A percentile compares a stretch with the other conserved stretches of the same genome.
phyloP scores from a whole-genome alignment of 1,140 invertebrate species.

The Mycetomoellerius zeteki region DNA sequence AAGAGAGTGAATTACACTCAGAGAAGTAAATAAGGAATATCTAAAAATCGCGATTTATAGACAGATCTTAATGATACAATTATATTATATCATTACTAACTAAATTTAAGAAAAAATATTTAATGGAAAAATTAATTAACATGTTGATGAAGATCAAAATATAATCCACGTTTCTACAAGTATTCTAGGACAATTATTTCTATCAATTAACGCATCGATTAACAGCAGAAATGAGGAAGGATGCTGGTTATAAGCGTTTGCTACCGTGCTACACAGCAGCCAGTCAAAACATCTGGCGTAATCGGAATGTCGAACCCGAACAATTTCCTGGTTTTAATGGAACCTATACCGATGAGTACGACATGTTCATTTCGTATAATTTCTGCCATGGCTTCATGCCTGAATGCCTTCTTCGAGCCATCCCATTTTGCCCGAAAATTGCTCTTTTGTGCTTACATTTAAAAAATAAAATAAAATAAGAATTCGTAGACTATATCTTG shows the following conservation, averaged over 20 bases:
- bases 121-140: not conserved
- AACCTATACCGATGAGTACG: slow-evolving; percentile 77
- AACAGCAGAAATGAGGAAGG: slow-evolving; percentile 19
- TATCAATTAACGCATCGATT: slow-evolving; percentile 48
- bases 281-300: slow-evolving; percentile 66
- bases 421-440: slow-evolving; percentile 1
- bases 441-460: not conserved
- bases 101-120: not conserved
- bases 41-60: not conserved
- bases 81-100: not conserved
- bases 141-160: not conserved
- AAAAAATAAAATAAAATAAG: not conserved
- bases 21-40: not conserved
- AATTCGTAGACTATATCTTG: not conserved
- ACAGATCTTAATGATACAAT: not conserved
- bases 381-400: slow-evolving; percentile 71
- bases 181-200: slow-evolving; percentile 44
- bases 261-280: slow-evolving; percentile 24
- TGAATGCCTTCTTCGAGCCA: slow-evolving; percentile 5
- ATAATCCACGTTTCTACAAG: slow-evolving; percentile 4
- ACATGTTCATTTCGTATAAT: slow-evolving; percentile 85
- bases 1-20: not conserved
- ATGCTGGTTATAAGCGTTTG: slow-evolving; percentile 23
- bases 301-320: slow-evolving; percentile 79
- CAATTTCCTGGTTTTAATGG: slow-evolving; percentile 87